These are phyloP conservation scores for Zhengitettix transpicula DNA, from an alignment of 2,888 invertebrate species.

Conservation along the genomic window DNA sequence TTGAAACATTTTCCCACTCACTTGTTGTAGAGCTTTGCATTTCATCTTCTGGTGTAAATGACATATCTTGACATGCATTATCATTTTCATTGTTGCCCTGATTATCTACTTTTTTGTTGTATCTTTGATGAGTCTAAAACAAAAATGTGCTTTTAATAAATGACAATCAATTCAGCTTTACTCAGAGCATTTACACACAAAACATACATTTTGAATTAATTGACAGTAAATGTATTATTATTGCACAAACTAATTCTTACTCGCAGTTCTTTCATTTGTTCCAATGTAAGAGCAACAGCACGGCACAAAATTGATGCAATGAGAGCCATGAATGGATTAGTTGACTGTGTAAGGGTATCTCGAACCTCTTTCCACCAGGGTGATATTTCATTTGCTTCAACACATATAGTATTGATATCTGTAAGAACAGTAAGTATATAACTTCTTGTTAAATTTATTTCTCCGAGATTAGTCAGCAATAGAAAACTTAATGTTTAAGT, in stretches of 20 bases:
- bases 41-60: constrained; percentile 15
- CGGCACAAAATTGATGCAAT: constrained; percentile 72
- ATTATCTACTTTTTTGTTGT: background rate
- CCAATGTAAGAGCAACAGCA: constrained; percentile 43
- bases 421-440: too few species aligned
- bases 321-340: constrained; percentile 59
- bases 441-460: too few species aligned
- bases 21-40: constrained; percentile 6
- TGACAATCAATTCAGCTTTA: background rate
- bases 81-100: constrained; percentile 19
- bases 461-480: too few species aligned
- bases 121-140: background rate
- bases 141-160: background rate
- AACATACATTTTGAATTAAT: background rate
- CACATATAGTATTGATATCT: constrained; percentile 35
- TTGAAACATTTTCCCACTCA: constrained; percentile 67
- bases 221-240: too few species aligned
- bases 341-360: constrained; percentile 50
- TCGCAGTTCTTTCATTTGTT: constrained; percentile 18
- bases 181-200: background rate
- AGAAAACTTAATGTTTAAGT: too few species aligned
- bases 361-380: constrained; percentile 72
- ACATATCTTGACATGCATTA: constrained; percentile 16
- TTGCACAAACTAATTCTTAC: constrained; percentile 7
- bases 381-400: constrained; percentile 52